These are phyloP conservation scores for Acleris laterana DNA, from an alignment of 2,888 invertebrate species.

Conservation along the genomic window DNA sequence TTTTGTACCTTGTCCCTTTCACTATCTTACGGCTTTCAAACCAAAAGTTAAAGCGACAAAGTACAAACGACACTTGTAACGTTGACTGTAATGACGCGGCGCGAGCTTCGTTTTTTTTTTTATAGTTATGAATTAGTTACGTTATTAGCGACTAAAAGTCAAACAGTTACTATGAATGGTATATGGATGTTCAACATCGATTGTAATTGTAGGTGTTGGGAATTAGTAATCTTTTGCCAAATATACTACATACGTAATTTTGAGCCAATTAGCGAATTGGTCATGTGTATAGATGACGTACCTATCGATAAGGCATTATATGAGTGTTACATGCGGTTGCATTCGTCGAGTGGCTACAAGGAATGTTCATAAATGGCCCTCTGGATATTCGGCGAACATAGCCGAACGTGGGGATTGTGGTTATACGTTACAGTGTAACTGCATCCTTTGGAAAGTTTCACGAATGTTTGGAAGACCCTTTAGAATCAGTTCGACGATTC, in stretches of 20 bases:
- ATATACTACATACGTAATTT: constrained; percentile 73
- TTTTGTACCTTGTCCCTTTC: too few species aligned
- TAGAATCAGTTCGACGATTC: background rate
- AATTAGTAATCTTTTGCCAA: constrained; percentile 75
- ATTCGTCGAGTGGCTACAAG: background rate
- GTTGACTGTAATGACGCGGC: constrained; percentile 14
- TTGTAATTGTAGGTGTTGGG: constrained; percentile 57
- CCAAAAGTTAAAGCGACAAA: too few species aligned
- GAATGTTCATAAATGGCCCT: background rate
- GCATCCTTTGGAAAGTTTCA: too few species aligned
- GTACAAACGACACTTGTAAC: too few species aligned
- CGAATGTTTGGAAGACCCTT: background rate
- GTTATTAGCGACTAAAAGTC: constrained; percentile 61
- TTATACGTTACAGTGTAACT: too few species aligned
- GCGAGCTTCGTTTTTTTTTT: constrained; percentile 36
- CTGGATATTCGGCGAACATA: background rate
- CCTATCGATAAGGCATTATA: constrained; percentile 32
- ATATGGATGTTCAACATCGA: constrained; percentile 64
- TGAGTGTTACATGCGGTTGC: constrained; percentile 18
- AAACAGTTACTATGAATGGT: constrained; percentile 62
- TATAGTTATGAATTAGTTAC: constrained; percentile 45
- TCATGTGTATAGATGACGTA: constrained; percentile 34
- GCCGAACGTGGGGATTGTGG: background rate
- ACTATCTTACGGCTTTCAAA: too few species aligned
- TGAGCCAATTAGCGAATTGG: constrained; percentile 32